Evolutionary conservation across 2,888 invertebrate genomes (phyloP).

Genomic region (Maniola hyperantus): DNA sequence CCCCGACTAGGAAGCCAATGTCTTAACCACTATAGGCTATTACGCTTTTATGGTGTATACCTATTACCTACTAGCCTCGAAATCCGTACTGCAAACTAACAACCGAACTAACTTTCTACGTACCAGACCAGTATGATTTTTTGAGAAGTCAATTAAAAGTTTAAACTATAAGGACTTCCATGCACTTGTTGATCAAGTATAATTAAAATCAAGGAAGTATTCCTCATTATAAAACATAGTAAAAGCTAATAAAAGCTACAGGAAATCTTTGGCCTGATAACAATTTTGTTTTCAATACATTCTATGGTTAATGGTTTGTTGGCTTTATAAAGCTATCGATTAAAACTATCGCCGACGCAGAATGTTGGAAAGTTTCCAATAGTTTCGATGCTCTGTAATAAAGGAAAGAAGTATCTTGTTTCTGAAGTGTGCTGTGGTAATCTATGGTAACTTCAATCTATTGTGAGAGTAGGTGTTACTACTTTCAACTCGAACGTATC

Average conservation of each 20-base stretch:
- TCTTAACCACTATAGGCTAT: no score
- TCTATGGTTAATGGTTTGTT: slow-evolving; percentile 38
- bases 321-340: slow-evolving; percentile 41
- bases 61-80: not conserved
- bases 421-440: slow-evolving; percentile 36
- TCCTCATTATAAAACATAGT: no score
- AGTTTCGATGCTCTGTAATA: slow-evolving; percentile 36
- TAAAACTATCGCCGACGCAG: slow-evolving; percentile 42
- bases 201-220: no score
- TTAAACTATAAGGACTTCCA: no score
- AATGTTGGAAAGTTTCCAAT: slow-evolving; percentile 44
- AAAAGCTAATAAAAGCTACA: not conserved
- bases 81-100: no score
- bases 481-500: not conserved
- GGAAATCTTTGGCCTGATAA: not conserved
- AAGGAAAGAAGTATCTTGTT: slow-evolving; percentile 38
- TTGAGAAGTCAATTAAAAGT: no score
- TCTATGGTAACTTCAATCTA: slow-evolving; percentile 33
- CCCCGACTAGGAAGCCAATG: no score
- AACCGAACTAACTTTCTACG: no score
- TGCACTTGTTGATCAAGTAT: no score
- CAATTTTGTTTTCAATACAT: slow-evolving; percentile 5
- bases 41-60: no score
- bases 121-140: no score
- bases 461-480: slow-evolving; percentile 6